Percentiles rank a stretch among this genome's conserved stretches.
phyloP scores from a whole-genome alignment of 30 jellyfish, hydroid and myxozoan genomes.

The Rhopilema esculentum region DNA sequence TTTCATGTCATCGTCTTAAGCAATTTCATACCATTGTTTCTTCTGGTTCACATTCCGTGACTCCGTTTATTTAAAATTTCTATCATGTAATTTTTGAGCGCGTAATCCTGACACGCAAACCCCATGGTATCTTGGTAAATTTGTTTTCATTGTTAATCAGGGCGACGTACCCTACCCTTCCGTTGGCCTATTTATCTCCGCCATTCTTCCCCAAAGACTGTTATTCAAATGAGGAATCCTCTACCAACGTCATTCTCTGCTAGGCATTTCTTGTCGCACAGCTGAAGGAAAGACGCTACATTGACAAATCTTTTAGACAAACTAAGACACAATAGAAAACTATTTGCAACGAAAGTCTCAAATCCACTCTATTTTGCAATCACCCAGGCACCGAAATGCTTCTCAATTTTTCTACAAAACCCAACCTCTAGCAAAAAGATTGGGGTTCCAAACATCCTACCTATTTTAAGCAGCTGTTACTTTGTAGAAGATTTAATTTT shows the following conservation, averaged over 20 bases:
- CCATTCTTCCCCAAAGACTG: neutral
- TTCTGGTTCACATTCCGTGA: constrained; percentile 52
- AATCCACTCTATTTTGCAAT: too few species aligned
- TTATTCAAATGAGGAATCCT: neutral
- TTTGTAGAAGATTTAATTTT: too few species aligned
- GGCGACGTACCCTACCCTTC: neutral
- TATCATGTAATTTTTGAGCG: constrained; percentile 49
- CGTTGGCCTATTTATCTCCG: neutral
- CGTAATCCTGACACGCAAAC: constrained; percentile 62
- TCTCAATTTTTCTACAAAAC: too few species aligned
- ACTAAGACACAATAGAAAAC: too few species aligned
- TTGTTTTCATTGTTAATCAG: neutral
- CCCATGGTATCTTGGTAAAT: neutral
- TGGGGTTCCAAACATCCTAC: neutral
- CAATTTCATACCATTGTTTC: constrained; percentile 46
- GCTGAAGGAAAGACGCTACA: too few species aligned
- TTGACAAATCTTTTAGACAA: too few species aligned
- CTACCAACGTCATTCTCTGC: neutral
- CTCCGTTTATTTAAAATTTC: constrained; percentile 8
- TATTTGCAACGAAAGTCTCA: too few species aligned
- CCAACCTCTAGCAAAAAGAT: neutral
- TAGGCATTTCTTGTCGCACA: neutral
- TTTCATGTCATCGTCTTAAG: constrained; percentile 11
- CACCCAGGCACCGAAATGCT: too few species aligned
- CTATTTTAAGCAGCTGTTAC: too few species aligned